A percentile compares a stretch with the other conserved stretches of the same genome.
These are phyloP conservation scores for Megaptera novaeangliae DNA, from an alignment of 2,113 vertebrate genomes.

Conservation along the genomic window DNA sequence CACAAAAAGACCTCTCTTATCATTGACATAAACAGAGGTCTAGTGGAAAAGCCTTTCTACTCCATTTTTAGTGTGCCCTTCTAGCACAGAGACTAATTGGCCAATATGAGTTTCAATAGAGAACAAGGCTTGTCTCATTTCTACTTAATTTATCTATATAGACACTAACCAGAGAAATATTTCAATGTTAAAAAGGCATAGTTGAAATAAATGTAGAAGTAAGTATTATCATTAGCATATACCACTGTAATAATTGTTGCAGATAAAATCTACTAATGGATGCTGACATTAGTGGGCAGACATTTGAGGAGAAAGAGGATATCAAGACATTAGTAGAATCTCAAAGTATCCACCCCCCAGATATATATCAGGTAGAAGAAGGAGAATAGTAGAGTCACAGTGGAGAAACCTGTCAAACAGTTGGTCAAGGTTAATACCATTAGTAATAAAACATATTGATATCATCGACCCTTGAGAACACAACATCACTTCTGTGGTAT, in stretches of 20 bases:
- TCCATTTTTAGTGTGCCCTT: background rate
- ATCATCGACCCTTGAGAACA: background rate
- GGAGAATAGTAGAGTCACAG: accelerated
- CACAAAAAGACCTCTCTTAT: background rate
- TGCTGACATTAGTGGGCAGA: background rate
- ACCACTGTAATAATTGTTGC: background rate
- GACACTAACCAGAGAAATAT: background rate
- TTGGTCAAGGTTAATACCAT: background rate
- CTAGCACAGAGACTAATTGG: background rate
- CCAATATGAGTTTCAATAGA: background rate
- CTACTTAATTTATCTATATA: background rate
- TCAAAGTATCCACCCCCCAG: background rate
- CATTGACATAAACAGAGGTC: background rate
- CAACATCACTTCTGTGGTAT: background rate
- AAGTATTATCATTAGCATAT: background rate
- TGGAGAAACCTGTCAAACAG: background rate
- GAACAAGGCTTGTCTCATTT: background rate
- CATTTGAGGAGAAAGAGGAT: background rate
- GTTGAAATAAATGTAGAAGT: background rate
- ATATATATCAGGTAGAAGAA: background rate
- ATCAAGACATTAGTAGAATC: background rate
- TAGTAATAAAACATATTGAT: background rate
- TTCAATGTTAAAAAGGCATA: background rate
- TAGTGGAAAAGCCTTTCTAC: background rate
- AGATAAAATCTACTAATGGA: background rate